Conservation (phyloP, 2,113 vertebrate species). For the Sorex araneus region DNA sequence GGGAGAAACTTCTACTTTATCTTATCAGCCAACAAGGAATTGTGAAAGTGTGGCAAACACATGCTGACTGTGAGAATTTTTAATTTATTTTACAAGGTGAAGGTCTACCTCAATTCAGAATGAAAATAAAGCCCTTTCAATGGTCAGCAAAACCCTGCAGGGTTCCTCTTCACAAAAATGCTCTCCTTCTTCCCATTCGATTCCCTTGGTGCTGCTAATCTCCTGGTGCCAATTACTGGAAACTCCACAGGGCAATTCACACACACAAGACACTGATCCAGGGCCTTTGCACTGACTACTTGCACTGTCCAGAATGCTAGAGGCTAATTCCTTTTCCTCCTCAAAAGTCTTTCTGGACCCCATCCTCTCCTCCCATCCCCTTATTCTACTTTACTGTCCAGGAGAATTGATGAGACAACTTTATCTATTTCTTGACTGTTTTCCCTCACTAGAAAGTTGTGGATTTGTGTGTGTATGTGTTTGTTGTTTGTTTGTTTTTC, state of each 20-base stretch:
- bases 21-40: background rate
- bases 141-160: accelerated
- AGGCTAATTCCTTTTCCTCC: background rate
- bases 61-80: too few relatives aligned
- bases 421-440: accelerated
- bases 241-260: background rate
- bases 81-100: background rate
- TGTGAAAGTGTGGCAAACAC: too few relatives aligned
- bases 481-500: background rate
- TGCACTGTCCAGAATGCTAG: accelerated
- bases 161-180: accelerated
- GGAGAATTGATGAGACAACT: too few relatives aligned
- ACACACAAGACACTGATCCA: background rate
- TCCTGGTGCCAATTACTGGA: background rate
- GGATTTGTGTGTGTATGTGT: accelerated
- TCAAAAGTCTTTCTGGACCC: background rate
- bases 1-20: background rate
- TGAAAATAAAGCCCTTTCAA: background rate
- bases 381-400: background rate
- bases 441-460: too few relatives aligned
- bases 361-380: accelerated
- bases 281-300: background rate
- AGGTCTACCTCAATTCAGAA: background rate
- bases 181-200: too few relatives aligned
- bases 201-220: too few relatives aligned